Percentiles rank a stretch among this genome's conserved stretches.
Evolutionary conservation across 2,797 vertebrate species (phyloP).

Genomic region (Hozukius guyotensis): DNA sequence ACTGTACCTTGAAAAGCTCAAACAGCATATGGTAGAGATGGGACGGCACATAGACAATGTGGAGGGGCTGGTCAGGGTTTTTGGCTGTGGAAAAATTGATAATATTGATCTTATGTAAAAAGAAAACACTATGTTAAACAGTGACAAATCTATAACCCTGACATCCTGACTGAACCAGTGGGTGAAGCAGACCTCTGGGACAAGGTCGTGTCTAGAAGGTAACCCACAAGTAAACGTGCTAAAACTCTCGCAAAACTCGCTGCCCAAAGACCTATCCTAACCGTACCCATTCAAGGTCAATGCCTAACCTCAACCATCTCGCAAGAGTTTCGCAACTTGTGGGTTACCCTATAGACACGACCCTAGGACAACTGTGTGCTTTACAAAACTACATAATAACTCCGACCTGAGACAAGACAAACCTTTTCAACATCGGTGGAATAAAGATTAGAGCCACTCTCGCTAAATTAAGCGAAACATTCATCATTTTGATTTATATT

Average conservation of each 20-base stretch:
- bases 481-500: background rate
- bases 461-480: background rate
- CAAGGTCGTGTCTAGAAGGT: background rate
- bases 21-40: slow-evolving; percentile 99
- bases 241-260: too few relatives aligned
- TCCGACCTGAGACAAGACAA: background rate
- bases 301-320: too few relatives aligned
- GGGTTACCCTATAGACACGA: too few relatives aligned
- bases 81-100: slow-evolving; percentile 83
- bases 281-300: too few relatives aligned
- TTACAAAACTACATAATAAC: background rate
- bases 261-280: too few relatives aligned
- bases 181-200: background rate
- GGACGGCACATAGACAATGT: slow-evolving; percentile 96
- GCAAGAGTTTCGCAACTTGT: too few relatives aligned
- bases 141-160: background rate
- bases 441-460: background rate
- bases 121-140: background rate
- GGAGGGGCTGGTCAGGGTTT: slow-evolving; percentile 84
- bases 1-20: slow-evolving; percentile 96
- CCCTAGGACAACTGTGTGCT: background rate
- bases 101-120: background rate
- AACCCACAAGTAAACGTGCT: background rate
- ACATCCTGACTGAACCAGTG: background rate
- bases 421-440: background rate